phyloP scores from a whole-genome alignment of 2,113 vertebrate species.

The Chaetorhynchus papuensis region DNA sequence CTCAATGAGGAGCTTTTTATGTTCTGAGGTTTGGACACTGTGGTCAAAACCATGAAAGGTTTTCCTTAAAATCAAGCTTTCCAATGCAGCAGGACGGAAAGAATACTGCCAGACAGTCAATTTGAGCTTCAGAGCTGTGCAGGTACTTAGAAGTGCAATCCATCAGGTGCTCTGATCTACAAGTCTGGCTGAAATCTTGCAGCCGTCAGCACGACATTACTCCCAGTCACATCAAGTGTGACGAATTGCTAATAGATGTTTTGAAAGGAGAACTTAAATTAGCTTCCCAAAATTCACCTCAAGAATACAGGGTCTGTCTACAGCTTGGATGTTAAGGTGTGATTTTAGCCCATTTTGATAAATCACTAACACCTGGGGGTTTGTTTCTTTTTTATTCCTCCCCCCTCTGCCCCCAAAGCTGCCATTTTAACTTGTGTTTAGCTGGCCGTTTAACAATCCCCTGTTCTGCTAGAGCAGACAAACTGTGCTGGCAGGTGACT shows the following conservation, averaged over 20 bases:
- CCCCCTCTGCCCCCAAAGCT: not conserved
- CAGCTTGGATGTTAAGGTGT: not conserved
- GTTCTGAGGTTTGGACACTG: not conserved
- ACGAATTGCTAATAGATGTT: conserved; percentile 9
- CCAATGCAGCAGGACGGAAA: not conserved
- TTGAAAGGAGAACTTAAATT: conserved; percentile 35
- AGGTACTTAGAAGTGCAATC: conserved; percentile 40
- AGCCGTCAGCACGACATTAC: conserved; percentile 38
- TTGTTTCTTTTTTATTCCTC: not conserved
- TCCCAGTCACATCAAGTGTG: conserved; percentile 19
- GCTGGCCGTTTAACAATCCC: not conserved
- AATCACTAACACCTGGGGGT: not conserved
- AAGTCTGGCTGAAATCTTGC: conserved; percentile 52
- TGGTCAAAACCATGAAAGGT: not conserved
- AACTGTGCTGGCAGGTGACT: not conserved
- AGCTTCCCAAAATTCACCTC: conserved; percentile 4
- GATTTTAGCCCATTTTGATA: not conserved
- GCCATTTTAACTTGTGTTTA: not conserved
- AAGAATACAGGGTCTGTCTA: not conserved
- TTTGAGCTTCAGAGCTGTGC: conserved; percentile 33
- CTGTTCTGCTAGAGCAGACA: not conserved
- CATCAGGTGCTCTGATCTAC: conserved; percentile 39
- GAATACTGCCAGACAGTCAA: not conserved
- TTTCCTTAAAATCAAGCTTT: conserved; percentile 24
- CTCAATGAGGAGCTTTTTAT: not conserved